A percentile compares a stretch with the other conserved stretches of the same genome.
Conservation (phyloP, 2,797 vertebrate species). For the Graptemys geographica region DNA sequence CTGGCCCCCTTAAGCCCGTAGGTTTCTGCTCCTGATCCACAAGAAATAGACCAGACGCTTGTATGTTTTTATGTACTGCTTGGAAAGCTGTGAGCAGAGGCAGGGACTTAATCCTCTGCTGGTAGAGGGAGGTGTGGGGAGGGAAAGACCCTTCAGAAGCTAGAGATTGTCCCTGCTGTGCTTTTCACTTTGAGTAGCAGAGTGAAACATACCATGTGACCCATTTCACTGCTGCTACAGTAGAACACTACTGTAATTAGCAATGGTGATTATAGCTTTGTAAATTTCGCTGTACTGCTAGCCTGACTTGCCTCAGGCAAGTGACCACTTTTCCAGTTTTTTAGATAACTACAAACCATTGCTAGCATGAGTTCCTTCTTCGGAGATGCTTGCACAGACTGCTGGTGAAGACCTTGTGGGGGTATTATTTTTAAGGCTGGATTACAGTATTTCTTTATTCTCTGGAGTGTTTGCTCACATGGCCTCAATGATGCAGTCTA, state of each 20-base stretch:
- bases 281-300: not conserved
- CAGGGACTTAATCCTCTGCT: rapidly evolving
- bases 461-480: not conserved
- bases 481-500: not conserved
- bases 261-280: rapidly evolving
- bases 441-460: conserved; percentile 9
- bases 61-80: not conserved
- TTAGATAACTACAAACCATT: rapidly evolving
- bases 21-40: rapidly evolving
- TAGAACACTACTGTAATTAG: not conserved
- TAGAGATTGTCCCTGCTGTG: not conserved
- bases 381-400: not conserved
- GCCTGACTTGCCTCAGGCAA: not conserved
- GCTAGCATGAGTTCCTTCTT: conserved; percentile 15
- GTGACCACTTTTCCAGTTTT: rapidly evolving
- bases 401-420: not conserved
- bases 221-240: not conserved
- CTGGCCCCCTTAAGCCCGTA: rapidly evolving
- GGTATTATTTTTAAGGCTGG: not conserved
- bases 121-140: not conserved
- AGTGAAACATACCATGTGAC: not conserved
- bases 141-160: not conserved
- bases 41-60: rapidly evolving
- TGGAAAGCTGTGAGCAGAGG: not conserved
- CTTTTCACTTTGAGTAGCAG: rapidly evolving